A percentile compares a stretch with the other conserved stretches of the same genome.
phyloP scores from a whole-genome alignment of 1,140 invertebrate species.

The Camponotus floridanus region DNA sequence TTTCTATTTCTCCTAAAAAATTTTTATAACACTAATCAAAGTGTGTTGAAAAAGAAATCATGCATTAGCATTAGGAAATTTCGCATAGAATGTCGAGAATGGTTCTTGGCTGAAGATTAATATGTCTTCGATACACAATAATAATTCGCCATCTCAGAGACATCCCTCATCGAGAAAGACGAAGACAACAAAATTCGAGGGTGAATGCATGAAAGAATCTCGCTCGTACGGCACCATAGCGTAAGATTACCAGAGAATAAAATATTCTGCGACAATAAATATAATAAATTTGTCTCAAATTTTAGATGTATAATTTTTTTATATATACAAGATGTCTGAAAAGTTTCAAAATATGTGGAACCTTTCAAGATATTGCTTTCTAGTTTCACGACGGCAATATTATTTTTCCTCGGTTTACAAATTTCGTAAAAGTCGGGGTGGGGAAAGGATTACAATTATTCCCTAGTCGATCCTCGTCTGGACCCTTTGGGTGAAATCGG shows the following conservation, averaged over 20 bases:
- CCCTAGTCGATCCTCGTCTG: not conserved
- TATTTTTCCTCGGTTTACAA: not conserved
- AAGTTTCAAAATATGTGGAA: too few species aligned
- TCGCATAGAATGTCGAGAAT: slow-evolving; percentile 30
- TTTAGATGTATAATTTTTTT: not conserved
- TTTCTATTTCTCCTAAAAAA: not conserved
- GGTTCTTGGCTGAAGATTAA: slow-evolving; percentile 26
- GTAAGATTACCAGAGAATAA: not conserved
- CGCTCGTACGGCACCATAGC: too few species aligned
- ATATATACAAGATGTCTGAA: too few species aligned
- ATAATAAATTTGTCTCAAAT: not conserved
- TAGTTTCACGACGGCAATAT: not conserved
- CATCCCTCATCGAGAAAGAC: slow-evolving; percentile 18
- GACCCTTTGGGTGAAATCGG: slow-evolving; percentile 44
- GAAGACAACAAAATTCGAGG: slow-evolving; percentile 15
- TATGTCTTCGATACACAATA: slow-evolving; percentile 28
- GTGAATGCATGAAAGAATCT: slow-evolving; percentile 3
- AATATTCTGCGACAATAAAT: too few species aligned
- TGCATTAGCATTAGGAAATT: slow-evolving; percentile 26
- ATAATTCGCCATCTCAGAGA: slow-evolving; percentile 35
- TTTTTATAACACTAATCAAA: slow-evolving; percentile 4
- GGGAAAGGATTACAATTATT: slow-evolving; percentile 10
- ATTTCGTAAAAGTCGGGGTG: not conserved
- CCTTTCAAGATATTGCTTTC: not conserved
- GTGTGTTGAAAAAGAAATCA: slow-evolving; percentile 21